Evolutionary conservation across 2,888 invertebrate genomes (phyloP), one percentile per base, ranked within the genome.

Genomic region (Caenorhabditis sp.): DNA sequence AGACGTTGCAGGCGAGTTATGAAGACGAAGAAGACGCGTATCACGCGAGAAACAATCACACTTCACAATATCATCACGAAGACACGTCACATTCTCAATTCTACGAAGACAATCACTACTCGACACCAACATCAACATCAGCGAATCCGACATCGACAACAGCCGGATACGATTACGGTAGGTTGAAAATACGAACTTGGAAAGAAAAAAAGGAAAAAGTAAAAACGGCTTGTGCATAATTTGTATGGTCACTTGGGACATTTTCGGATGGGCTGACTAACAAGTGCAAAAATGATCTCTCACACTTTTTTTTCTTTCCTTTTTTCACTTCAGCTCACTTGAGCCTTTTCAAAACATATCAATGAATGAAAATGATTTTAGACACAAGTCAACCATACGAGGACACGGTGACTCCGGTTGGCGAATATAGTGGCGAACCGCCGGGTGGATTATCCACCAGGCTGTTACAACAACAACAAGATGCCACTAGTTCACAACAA

Each of bases 11-110:
- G 81, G 80, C 78, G 65, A 80, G 82, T 68, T 82, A 83, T 78
- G 83, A 82, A 43, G 79, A 81, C 77, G 80, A 84, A 61, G 82
- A 85, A 52, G 83, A 85, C 70, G 81, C 75, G 61, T 82, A 85
- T 67, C 74, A 79, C 71, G 77, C 79, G 1, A 60, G 68, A 62
- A 60, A 72, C 36, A 59, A 54, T 36, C 68, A 71, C 54, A 59
- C 43, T 26, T 59, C 64, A 43, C 50, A 25, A 43, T 73, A 68
- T 50, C 65, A 59, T 56, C 59, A 72, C 67, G 64, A 67, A 14
- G 63, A 72, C 68, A n/a, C n/a, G n/a, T n/a, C n/a, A n/a, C n/a
- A n/a, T n/a, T n/a, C n/a, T n/a, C n/a, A n/a, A n/a, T n/a, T n/a
- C n/a, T n/a, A n/a, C n/a, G n/a, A n/a, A n/a, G n/a, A n/a, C n/a